These are phyloP conservation scores for Drosophila tristis DNA, from an alignment of 1,140 invertebrate species.

Conservation along the genomic window DNA sequence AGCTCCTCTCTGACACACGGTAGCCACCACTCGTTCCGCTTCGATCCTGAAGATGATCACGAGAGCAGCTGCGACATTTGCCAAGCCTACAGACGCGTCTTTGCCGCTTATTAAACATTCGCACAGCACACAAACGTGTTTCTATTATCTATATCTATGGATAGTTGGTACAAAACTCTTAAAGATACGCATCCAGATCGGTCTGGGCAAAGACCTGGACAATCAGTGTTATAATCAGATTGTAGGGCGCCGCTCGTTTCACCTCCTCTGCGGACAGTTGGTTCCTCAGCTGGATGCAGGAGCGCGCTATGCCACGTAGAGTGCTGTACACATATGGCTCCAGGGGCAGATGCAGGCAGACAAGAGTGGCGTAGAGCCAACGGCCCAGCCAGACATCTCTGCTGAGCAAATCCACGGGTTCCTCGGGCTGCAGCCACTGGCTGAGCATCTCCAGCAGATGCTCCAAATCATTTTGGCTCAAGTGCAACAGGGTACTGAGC, in stretches of 20 bases:
- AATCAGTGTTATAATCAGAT: slow-evolving; percentile 73
- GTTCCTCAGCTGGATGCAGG: slow-evolving; percentile 62
- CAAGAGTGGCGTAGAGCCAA: slow-evolving; percentile 75
- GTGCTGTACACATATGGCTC: slow-evolving; percentile 78
- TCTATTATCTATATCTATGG: background rate
- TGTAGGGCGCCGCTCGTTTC: slow-evolving; percentile 71
- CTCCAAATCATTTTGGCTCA: slow-evolving; percentile 68
- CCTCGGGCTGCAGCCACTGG: slow-evolving; percentile 66
- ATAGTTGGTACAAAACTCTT: background rate
- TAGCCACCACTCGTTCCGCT: slow-evolving; percentile 33
- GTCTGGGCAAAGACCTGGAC: slow-evolving; percentile 64
- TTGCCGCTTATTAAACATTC: slow-evolving; percentile 21
- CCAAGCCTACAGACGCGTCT: slow-evolving; percentile 57
- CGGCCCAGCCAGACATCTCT: slow-evolving; percentile 70
- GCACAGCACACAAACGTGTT: background rate
- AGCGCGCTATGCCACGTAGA: slow-evolving; percentile 66
- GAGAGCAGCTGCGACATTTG: slow-evolving; percentile 63
- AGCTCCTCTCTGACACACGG: slow-evolving; percentile 37
- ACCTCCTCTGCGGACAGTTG: slow-evolving; percentile 44
- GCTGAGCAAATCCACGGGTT: slow-evolving; percentile 49
- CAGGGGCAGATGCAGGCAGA: slow-evolving; percentile 73
- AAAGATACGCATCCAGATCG: slow-evolving; percentile 66
- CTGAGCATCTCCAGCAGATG: slow-evolving; percentile 61
- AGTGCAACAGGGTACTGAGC: slow-evolving; percentile 61
- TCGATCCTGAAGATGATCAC: slow-evolving; percentile 39